phyloP scores from a whole-genome alignment of 1,140 invertebrate genomes.

The Campoletis sonorensis region DNA sequence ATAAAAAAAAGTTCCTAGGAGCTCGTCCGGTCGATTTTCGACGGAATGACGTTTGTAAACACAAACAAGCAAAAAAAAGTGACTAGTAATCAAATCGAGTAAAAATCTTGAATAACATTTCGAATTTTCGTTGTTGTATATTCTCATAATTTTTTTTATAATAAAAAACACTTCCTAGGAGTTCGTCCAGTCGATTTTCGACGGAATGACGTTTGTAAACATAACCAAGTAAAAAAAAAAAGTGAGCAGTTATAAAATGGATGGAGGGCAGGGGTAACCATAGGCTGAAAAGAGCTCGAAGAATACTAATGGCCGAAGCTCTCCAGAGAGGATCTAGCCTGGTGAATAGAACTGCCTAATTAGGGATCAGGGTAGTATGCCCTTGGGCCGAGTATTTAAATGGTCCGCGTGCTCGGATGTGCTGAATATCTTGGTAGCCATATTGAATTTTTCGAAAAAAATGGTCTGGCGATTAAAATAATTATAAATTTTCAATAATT shows the following conservation, averaged over 20 bases:
- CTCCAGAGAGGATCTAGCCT: constrained; percentile 43
- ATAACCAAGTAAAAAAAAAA: not conserved
- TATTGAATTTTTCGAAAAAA: not conserved
- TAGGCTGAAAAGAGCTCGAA: not conserved
- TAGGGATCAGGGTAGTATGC: constrained; percentile 61
- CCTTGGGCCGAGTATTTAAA: constrained; percentile 50
- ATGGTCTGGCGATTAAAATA: not conserved
- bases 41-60: no score
- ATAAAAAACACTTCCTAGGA: no score
- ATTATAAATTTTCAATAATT: not conserved
- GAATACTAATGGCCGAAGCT: constrained; percentile 8
- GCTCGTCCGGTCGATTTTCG: no score
- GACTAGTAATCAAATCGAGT: not conserved
- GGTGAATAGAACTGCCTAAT: constrained; percentile 65
- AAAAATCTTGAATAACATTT: no score
- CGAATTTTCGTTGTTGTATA: no score
- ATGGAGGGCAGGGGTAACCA: not conserved
- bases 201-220: no score
- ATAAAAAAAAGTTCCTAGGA: no score
- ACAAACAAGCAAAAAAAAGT: not conserved
- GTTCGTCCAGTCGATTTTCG: no score
- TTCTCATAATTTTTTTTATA: no score
- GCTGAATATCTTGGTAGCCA: not conserved
- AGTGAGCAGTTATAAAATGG: not conserved
- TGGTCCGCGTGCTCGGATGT: not conserved